Conservation (phyloP, 2,113 vertebrate species). For the Myodes glareolus region DNA sequence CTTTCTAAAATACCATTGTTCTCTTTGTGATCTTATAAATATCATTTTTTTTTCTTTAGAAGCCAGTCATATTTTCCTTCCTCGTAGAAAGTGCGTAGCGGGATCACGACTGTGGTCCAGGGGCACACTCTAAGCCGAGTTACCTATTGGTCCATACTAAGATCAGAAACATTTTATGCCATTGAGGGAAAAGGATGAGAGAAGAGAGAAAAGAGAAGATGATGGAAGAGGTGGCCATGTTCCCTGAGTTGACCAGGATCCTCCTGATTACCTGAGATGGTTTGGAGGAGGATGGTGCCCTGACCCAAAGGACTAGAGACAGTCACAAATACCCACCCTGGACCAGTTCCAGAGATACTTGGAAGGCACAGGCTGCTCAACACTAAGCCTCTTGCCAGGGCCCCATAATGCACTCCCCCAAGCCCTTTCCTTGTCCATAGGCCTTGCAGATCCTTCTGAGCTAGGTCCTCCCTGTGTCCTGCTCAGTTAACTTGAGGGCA, state of each 20-base stretch:
- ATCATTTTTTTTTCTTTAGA: neutral
- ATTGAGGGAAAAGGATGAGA: neutral
- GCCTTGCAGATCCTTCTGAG: neutral
- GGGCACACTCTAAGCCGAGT: accelerated
- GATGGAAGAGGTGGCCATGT: neutral
- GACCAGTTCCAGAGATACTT: neutral
- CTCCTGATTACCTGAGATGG: neutral
- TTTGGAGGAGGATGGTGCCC: neutral
- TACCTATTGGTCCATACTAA: neutral
- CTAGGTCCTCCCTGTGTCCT: neutral
- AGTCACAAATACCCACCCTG: neutral
- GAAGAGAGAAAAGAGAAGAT: neutral
- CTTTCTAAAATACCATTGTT: neutral
- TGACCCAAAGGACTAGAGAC: neutral
- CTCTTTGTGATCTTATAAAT: neutral
- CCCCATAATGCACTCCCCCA: neutral
- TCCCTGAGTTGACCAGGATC: neutral
- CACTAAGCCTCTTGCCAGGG: neutral
- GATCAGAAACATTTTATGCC: neutral
- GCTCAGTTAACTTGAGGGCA: neutral
- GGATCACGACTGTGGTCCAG: neutral
- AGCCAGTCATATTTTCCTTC: neutral
- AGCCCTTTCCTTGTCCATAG: neutral
- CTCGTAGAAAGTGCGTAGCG: neutral
- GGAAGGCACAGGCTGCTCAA: neutral